Conservation (phyloP, 35 echinoderm and acorn worm species). For the Holothuria glaberrima region DNA sequence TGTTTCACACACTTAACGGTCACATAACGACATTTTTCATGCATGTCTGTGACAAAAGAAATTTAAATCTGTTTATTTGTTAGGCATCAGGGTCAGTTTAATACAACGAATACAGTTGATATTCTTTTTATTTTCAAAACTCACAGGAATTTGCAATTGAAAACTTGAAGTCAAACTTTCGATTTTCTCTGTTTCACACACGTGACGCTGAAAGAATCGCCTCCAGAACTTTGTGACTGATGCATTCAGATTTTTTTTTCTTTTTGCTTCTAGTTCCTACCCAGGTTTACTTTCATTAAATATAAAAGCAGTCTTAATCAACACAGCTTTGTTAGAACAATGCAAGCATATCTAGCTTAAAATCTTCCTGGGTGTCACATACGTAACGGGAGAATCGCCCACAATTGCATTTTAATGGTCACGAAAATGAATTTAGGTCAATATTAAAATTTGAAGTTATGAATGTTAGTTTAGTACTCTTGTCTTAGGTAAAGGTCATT, state of each 20-base stretch:
- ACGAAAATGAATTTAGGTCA: too few relatives aligned
- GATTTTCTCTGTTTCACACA: constrained; percentile 20
- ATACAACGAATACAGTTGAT: background rate
- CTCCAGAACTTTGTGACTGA: background rate
- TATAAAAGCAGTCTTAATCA: background rate
- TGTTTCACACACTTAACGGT: too few relatives aligned
- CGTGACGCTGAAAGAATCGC: background rate
- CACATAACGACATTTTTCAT: too few relatives aligned
- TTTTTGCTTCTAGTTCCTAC: background rate
- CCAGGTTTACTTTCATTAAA: background rate
- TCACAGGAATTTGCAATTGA: background rate
- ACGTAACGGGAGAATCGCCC: constrained; percentile 7
- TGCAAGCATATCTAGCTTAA: background rate
- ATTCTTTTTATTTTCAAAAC: background rate
- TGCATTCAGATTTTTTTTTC: background rate
- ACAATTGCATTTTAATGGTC: too few relatives aligned
- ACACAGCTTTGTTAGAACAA: background rate
- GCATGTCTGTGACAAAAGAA: too few relatives aligned
- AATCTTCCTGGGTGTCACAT: background rate
- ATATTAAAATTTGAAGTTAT: too few relatives aligned
- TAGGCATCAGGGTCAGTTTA: background rate
- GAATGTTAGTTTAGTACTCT: too few relatives aligned
- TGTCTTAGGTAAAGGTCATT: too few relatives aligned
- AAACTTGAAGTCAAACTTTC: background rate
- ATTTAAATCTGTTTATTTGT: background rate